Percentiles rank a stretch among this genome's conserved stretches.
Conservation (phyloP, 2,113 vertebrate species). For the Ellobius talpinus region DNA sequence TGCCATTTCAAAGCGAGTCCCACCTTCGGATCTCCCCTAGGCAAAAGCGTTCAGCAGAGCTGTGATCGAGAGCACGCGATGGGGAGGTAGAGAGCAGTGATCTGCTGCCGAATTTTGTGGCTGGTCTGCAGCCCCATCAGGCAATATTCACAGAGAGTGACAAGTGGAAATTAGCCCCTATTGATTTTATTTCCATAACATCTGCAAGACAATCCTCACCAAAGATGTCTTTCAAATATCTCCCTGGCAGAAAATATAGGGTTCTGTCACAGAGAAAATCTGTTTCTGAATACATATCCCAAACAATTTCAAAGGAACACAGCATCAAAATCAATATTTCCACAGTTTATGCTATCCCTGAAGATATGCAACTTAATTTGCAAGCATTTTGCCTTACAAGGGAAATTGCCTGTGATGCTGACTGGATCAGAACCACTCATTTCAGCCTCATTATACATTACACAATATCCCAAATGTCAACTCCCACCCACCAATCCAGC, state of each 20-base stretch:
- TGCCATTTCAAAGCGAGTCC: background rate
- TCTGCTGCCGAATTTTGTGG: background rate
- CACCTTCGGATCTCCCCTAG: background rate
- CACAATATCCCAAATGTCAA: constrained; percentile 75
- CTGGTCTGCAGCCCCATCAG: constrained; percentile 60
- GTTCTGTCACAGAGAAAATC: constrained; percentile 60
- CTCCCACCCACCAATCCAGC: constrained; percentile 54
- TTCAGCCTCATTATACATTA: constrained; percentile 73
- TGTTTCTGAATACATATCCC: constrained; percentile 73
- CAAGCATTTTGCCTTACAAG: constrained; percentile 65
- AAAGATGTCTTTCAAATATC: constrained; percentile 69
- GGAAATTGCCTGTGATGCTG: constrained; percentile 53
- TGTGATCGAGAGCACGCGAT: too few species aligned
- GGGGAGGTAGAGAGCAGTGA: background rate
- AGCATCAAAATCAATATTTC: constrained; percentile 76
- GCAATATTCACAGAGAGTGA: constrained; percentile 73
- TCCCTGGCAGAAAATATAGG: constrained; percentile 64
- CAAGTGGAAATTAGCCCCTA: constrained; percentile 71
- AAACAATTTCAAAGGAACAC: constrained; percentile 67
- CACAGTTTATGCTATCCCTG: constrained; percentile 26
- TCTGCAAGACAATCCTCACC: constrained; percentile 54
- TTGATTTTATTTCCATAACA: constrained; percentile 79
- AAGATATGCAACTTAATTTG: constrained; percentile 60
- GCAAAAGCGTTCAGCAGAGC: background rate
- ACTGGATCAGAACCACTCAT: constrained; percentile 71